Conservation (phyloP, 2,113 vertebrate species). For the Athene noctua region DNA sequence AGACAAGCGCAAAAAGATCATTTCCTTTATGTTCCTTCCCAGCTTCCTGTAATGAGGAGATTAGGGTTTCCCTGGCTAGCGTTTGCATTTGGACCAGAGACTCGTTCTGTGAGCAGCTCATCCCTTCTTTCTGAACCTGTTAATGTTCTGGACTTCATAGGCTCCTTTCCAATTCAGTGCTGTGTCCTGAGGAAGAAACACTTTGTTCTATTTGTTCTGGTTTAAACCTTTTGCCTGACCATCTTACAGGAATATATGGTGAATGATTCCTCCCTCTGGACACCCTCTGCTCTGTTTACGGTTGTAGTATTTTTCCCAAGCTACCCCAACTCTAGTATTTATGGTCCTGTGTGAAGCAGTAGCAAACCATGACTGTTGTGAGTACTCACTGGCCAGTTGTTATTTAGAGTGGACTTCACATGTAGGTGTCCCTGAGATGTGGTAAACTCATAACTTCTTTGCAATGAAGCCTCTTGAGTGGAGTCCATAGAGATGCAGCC, state of each 20-base stretch:
- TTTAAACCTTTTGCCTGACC: neutral
- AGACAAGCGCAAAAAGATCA: neutral
- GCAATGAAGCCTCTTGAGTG: neutral
- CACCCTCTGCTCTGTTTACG: neutral
- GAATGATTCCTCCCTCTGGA: neutral
- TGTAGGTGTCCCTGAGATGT: fast-evolving
- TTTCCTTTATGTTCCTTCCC: neutral
- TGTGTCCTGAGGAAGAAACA: neutral
- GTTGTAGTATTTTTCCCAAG: neutral
- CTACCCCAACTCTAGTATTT: fast-evolving
- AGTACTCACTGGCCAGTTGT: neutral
- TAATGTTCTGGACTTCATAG: neutral
- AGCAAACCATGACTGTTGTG: neutral
- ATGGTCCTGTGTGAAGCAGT: neutral
- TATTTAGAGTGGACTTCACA: neutral
- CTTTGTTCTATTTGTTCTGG: neutral
- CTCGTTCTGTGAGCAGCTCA: neutral
- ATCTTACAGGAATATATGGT: neutral
- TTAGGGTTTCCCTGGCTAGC: neutral
- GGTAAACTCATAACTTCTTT: neutral
- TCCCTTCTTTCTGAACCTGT: neutral
- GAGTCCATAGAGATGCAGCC: neutral
- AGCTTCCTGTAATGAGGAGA: neutral
- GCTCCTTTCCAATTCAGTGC: neutral
- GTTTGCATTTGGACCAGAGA: neutral